Evolutionary conservation across 2,797 vertebrate genomes (phyloP).

Genomic region (Scolopax rusticola): DNA sequence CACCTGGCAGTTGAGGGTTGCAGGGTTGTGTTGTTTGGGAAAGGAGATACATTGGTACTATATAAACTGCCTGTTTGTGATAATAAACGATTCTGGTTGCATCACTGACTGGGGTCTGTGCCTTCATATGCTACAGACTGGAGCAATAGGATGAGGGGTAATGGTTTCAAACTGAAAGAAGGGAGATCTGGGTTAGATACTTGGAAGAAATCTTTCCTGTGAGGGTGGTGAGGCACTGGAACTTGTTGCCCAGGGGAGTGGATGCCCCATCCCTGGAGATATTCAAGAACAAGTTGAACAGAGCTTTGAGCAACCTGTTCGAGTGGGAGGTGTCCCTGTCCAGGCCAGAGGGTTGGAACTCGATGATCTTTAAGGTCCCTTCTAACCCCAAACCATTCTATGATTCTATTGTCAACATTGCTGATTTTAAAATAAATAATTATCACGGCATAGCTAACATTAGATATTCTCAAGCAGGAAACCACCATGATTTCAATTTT

Average conservation of each 20-base stretch:
- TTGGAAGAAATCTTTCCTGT: background rate
- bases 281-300: background rate
- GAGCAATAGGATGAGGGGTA: background rate
- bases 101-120: too few species aligned
- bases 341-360: background rate
- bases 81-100: too few species aligned
- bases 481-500: background rate
- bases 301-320: background rate
- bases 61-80: too few species aligned
- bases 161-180: background rate
- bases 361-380: background rate
- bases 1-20: too few species aligned
- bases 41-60: too few species aligned
- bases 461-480: background rate
- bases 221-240: background rate
- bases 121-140: too few species aligned
- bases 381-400: background rate
- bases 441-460: background rate
- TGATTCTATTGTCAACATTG: background rate
- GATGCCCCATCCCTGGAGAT: background rate
- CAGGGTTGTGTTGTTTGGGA: too few species aligned
- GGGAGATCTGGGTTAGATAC: background rate
- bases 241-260: background rate
- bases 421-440: background rate
- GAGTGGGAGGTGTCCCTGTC: background rate